phyloP scores from a whole-genome alignment of 2,113 vertebrate species.

The Sitta europaea region DNA sequence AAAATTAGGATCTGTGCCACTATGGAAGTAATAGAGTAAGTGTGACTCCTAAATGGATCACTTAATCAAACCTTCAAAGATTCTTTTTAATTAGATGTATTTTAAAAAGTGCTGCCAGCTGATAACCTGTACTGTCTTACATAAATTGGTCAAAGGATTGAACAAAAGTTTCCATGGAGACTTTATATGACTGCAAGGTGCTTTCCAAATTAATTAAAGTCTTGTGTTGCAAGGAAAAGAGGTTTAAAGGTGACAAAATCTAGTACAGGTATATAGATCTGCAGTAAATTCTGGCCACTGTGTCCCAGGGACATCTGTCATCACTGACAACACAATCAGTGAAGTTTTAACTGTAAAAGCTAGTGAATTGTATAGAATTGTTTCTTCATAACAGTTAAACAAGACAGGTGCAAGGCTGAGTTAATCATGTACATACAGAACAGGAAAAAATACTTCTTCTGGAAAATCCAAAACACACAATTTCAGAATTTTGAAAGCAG shows the following conservation, averaged over 20 bases:
- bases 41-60: neutral
- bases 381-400: neutral
- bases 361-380: neutral
- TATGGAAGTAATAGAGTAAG: neutral
- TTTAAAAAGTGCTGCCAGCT: neutral
- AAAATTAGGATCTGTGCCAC: neutral
- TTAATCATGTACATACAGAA: neutral
- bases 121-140: neutral
- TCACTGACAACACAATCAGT: neutral
- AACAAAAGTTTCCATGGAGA: constrained; percentile 5
- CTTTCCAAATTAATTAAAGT: neutral
- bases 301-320: neutral
- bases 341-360: neutral
- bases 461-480: neutral
- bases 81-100: neutral
- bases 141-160: neutral
- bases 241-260: neutral
- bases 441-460: neutral
- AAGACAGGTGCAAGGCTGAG: neutral
- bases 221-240: neutral
- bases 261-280: neutral
- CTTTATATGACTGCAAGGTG: neutral
- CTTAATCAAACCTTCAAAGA: neutral
- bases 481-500: neutral
- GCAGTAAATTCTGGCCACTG: neutral